phyloP scores from a whole-genome alignment of 2,797 vertebrate genomes.

The Pseudochaenichthys georgianus region DNA sequence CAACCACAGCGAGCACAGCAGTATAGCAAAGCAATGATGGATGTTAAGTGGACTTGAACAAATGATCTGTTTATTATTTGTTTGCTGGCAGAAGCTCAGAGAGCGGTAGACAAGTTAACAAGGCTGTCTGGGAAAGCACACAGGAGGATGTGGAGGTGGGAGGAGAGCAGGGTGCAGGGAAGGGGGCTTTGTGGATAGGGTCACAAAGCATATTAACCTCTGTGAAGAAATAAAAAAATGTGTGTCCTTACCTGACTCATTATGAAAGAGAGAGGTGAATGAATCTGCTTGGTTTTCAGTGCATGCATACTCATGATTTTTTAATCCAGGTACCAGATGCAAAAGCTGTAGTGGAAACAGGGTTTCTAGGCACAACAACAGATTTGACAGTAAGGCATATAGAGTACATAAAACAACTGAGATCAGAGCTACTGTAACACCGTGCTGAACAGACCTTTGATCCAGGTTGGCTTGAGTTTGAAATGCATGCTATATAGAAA shows the following conservation, averaged over 20 bases:
- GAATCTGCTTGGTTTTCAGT: background rate
- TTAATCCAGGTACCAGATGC: background rate
- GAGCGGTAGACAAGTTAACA: slow-evolving; percentile 70
- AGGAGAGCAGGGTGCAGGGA: slow-evolving; percentile 19
- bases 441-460: background rate
- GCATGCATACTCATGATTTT: background rate
- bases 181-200: background rate
- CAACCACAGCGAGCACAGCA: slow-evolving; percentile 17
- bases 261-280: background rate
- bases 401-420: background rate
- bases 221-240: slow-evolving; percentile 15
- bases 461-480: background rate
- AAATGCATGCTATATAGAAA: background rate
- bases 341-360: background rate
- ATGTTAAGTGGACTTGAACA: slow-evolving; percentile 55
- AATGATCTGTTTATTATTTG: slow-evolving; percentile 74
- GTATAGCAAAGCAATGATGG: slow-evolving; percentile 39
- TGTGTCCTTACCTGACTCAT: background rate
- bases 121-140: slow-evolving; percentile 71
- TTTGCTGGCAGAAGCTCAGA: slow-evolving; percentile 61
- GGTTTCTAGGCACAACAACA: slow-evolving; percentile 11
- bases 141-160: slow-evolving; percentile 51
- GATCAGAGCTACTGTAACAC: background rate
- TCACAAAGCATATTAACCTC: slow-evolving; percentile 3
- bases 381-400: background rate